Evolutionary conservation across 2,113 vertebrate genomes (phyloP).

Genomic region (Apus apus): DNA sequence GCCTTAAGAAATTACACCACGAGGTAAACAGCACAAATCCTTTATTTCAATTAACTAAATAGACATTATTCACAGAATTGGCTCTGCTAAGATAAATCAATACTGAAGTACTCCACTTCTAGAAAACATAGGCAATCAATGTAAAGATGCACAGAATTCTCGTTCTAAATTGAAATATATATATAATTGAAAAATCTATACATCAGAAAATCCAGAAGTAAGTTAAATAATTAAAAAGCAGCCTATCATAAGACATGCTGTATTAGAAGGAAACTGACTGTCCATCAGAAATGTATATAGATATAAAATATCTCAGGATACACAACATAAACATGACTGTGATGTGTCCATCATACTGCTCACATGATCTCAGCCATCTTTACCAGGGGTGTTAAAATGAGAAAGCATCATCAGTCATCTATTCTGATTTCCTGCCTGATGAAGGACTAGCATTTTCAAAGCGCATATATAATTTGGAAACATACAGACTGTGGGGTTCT

Average conservation of each 20-base stretch:
- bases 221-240: slow-evolving; percentile 48
- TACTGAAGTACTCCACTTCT: not conserved
- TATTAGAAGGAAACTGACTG: not conserved
- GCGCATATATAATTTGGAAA: slow-evolving; percentile 61
- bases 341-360: slow-evolving; percentile 46
- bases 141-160: not conserved
- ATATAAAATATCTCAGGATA: slow-evolving; percentile 15
- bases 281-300: slow-evolving; percentile 20
- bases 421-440: slow-evolving; percentile 59
- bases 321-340: slow-evolving; percentile 33
- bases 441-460: slow-evolving; percentile 64
- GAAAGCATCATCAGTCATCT: slow-evolving; percentile 60
- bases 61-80: not conserved
- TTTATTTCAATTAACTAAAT: not conserved
- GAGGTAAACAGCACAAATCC: not conserved
- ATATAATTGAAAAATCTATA: not conserved
- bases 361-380: slow-evolving; percentile 21
- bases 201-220: not conserved
- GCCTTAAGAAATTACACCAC: not conserved
- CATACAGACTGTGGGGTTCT: slow-evolving; percentile 59
- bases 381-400: slow-evolving; percentile 47
- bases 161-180: not conserved
- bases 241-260: not conserved
- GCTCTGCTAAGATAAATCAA: not conserved
- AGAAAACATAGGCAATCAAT: not conserved